Conservation (phyloP, 2,888 invertebrate genomes). For the Escarpia spicata region DNA sequence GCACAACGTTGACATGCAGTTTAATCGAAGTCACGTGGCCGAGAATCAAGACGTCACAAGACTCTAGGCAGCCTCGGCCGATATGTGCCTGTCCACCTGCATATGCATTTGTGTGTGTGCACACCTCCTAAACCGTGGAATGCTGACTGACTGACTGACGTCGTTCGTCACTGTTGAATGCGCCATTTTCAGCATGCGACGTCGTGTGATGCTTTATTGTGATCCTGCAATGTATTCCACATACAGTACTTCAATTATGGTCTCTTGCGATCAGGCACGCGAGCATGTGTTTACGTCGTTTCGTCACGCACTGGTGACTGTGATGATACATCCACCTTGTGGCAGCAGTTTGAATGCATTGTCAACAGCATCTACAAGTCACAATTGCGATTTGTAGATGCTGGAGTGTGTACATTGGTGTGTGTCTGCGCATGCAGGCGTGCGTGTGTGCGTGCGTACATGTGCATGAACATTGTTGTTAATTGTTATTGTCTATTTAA, state of each 20-base stretch:
- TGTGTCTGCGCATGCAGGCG: background rate
- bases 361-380: background rate
- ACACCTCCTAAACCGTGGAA: background rate
- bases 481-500: background rate
- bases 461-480: conserved; percentile 12
- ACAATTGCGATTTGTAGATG: background rate
- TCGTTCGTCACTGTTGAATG: conserved; percentile 13
- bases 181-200: background rate
- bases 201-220: conserved; percentile 10
- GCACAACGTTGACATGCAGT: background rate
- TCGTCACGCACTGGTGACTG: background rate
- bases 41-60: conserved; percentile 1
- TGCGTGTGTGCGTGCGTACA: background rate
- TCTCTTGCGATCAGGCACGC: background rate
- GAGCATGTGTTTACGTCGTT: background rate
- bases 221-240: conserved; percentile 2
- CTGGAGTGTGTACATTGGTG: background rate
- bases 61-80: background rate
- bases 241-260: background rate
- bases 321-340: background rate
- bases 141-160: conserved; percentile 8
- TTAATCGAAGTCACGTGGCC: background rate
- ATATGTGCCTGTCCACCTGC: conserved; percentile 10
- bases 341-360: background rate
- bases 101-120: background rate